A percentile compares a stretch with the other conserved stretches of the same genome.
Evolutionary conservation across 2,113 vertebrate genomes (phyloP).

Genomic region (Picathartes gymnocephalus): DNA sequence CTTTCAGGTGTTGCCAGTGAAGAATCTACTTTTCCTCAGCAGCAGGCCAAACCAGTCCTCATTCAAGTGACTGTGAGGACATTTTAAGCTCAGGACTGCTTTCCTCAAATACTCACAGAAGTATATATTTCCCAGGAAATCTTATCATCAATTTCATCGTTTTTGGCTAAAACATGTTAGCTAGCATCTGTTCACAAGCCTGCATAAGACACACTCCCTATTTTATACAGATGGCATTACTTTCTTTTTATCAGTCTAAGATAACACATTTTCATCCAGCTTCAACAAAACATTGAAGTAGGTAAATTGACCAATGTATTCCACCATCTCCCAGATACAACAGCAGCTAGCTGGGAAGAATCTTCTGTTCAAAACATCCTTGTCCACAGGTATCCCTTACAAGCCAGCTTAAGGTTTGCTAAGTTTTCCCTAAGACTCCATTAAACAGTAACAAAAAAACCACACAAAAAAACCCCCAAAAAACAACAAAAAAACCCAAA

Average conservation of each 20-base stretch:
- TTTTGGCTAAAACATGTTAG: conserved; percentile 37
- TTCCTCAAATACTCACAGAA: conserved; percentile 20
- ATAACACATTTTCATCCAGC: background rate
- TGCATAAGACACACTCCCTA: background rate
- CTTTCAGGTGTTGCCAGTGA: conserved; percentile 32
- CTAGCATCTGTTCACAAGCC: conserved; percentile 24
- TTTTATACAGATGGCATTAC: background rate
- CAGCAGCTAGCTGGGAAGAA: background rate
- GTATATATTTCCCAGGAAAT: conserved; percentile 44
- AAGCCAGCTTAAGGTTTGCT: background rate
- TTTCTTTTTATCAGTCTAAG: background rate
- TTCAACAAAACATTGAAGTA: background rate
- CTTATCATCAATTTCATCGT: conserved; percentile 17
- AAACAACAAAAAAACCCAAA: background rate
- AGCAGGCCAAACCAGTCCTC: background rate
- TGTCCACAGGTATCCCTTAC: background rate
- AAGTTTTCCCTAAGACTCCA: background rate
- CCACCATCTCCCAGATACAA: background rate
- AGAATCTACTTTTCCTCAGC: background rate
- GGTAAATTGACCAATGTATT: background rate
- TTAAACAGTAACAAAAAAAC: background rate
- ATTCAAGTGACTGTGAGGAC: background rate
- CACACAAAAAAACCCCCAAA: too few species aligned
- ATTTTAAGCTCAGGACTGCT: background rate
- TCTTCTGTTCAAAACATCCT: background rate